phyloP scores from a whole-genome alignment of 2,888 invertebrate genomes.

The Pollenia amentaria region DNA sequence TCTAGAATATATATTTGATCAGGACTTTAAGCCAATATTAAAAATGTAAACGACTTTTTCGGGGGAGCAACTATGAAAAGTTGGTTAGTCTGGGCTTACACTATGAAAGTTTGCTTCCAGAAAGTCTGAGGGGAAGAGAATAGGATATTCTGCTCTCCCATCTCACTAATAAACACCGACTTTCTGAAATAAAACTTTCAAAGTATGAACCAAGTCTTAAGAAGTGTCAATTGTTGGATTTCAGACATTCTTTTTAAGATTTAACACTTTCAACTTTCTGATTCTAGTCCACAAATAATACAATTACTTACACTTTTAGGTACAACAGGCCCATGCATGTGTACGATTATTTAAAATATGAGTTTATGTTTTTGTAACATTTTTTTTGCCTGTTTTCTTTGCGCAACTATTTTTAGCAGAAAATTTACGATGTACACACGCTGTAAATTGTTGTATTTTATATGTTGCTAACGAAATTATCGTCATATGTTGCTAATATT shows the following conservation, averaged over 20 bases:
- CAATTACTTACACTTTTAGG: background rate
- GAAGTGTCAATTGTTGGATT: too few species aligned
- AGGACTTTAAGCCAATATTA: too few species aligned
- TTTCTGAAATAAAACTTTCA: too few species aligned
- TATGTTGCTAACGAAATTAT: conserved; percentile 47
- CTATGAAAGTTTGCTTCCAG: too few species aligned
- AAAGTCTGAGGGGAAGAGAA: too few species aligned
- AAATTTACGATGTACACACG: conserved; percentile 30
- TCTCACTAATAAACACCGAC: too few species aligned
- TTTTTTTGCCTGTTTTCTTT: background rate
- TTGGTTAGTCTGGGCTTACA: too few species aligned
- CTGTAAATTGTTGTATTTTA: conserved; percentile 25
- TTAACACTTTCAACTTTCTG: background rate
- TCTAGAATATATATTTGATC: too few species aligned
- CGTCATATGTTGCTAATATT: conserved; percentile 4
- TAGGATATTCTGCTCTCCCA: too few species aligned
- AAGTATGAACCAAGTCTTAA: too few species aligned
- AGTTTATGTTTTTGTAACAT: conserved; percentile 4
- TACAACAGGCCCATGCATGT: background rate
- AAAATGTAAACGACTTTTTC: too few species aligned
- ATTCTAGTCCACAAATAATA: background rate
- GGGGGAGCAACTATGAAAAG: too few species aligned
- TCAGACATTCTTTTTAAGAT: background rate
- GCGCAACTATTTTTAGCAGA: conserved; percentile 27
- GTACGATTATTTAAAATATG: conserved; percentile 10